These are phyloP conservation scores for Aspidapion aeneum DNA, from an alignment of 2,888 invertebrate genomes.

Conservation along the genomic window DNA sequence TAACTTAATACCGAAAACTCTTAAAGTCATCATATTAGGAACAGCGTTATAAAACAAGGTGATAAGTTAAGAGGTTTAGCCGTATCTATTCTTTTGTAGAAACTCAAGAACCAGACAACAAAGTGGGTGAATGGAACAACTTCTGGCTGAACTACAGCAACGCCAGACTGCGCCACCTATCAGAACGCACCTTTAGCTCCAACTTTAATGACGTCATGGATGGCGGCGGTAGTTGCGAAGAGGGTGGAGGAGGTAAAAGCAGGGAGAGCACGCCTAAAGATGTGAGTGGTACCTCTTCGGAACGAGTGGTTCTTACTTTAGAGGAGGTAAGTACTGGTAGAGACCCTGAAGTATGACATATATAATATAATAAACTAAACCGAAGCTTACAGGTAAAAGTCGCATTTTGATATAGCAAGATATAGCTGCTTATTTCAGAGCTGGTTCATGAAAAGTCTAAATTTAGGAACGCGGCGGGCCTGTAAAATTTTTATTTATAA, in stretches of 20 bases:
- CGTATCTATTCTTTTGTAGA: not conserved
- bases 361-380: no score
- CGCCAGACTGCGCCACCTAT: conserved; percentile 41
- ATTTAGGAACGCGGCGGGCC: no score
- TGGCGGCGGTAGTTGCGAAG: conserved; percentile 39
- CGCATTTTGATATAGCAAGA: no score
- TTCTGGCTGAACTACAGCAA: conserved; percentile 49
- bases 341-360: conserved; percentile 3
- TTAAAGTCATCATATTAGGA: no score
- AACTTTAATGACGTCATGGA: conserved; percentile 21
- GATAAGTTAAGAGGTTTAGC: no score
- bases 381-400: no score
- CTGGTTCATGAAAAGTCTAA: no score
- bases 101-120: conserved; percentile 37
- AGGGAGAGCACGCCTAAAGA: conserved; percentile 44
- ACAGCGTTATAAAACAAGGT: no score
- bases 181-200: conserved; percentile 33
- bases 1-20: no score
- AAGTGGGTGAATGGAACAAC: conserved; percentile 49
- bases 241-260: conserved; percentile 44
- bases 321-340: conserved; percentile 42
- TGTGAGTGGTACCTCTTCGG: conserved; percentile 34
- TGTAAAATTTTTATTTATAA: no score
- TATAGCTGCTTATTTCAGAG: no score
- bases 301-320: conserved; percentile 38